These are phyloP conservation scores for Circaetus cinerascens DNA, from an alignment of 2,113 vertebrate species.

Conservation along the genomic window DNA sequence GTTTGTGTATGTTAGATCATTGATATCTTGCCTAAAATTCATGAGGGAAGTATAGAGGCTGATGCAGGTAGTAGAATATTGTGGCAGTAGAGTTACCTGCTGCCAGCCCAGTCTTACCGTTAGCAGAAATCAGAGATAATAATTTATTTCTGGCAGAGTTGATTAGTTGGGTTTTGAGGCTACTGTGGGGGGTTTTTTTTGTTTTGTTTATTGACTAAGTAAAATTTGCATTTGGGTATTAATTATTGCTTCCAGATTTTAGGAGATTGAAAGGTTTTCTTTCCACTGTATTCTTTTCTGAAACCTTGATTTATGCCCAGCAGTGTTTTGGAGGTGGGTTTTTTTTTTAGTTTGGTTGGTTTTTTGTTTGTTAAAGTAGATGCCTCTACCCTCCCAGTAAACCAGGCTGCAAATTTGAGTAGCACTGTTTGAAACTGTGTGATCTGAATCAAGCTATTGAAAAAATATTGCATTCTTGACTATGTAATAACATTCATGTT, in stretches of 20 bases:
- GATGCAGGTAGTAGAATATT: not conserved
- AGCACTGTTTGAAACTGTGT: not conserved
- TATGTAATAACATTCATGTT: not conserved
- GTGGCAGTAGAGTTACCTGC: not conserved
- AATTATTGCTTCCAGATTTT: not conserved
- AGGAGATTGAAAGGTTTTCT: not conserved
- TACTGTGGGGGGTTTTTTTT: not conserved
- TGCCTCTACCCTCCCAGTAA: not conserved
- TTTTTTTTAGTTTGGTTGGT: not conserved
- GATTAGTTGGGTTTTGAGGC: not conserved
- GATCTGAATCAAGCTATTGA: not conserved
- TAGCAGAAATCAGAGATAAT: not conserved
- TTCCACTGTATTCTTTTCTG: not conserved
- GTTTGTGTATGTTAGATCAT: not conserved
- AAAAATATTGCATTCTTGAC: not conserved
- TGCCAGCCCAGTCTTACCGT: not conserved
- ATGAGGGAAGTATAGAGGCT: not conserved
- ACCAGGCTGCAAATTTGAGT: not conserved
- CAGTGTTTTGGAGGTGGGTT: not conserved
- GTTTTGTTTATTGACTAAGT: not conserved
- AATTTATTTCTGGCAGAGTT: not conserved
- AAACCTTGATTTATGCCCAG: not conserved
- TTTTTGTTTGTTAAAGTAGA: not conserved
- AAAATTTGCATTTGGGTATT: not conserved
- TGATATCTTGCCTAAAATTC: not conserved